phyloP scores from a whole-genome alignment of 2,797 vertebrate genomes.

The Hydrolagus colliei region DNA sequence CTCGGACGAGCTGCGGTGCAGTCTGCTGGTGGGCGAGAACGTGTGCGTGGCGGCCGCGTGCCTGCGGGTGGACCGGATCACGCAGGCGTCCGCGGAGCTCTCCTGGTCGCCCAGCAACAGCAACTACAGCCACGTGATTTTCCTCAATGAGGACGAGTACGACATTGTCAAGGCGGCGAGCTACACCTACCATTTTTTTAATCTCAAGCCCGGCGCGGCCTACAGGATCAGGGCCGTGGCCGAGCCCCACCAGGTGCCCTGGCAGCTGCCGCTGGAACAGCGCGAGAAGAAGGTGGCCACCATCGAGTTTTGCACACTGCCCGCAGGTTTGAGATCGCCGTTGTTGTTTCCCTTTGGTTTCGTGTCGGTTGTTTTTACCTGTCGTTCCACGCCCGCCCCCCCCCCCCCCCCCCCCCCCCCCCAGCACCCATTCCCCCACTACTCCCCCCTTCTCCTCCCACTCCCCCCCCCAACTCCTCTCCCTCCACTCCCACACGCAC shows the following conservation, averaged over 20 bases:
- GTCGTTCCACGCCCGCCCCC: not conserved
- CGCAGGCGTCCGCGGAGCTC: conserved; percentile 80
- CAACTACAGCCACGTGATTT: conserved; percentile 91
- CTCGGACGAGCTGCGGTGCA: conserved; percentile 87
- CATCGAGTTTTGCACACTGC: conserved; percentile 87
- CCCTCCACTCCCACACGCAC: too few species aligned
- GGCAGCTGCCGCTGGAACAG: conserved; percentile 90
- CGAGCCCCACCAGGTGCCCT: conserved; percentile 95
- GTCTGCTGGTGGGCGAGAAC: conserved; percentile 85
- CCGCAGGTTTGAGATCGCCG: conserved; percentile 67
- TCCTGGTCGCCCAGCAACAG: conserved; percentile 94
- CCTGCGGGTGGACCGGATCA: conserved; percentile 78
- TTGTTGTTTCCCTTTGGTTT: not conserved
- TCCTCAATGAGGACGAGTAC: conserved; percentile 85
- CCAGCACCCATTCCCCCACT: not conserved
- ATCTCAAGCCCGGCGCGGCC: conserved; percentile 79
- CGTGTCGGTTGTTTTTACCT: not conserved
- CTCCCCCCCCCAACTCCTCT: too few species aligned
- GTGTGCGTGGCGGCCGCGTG: conserved; percentile 87
- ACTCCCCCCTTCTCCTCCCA: too few species aligned
- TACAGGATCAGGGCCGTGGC: conserved; percentile 87
- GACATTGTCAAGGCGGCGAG: conserved; percentile 80
- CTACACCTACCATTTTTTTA: conserved; percentile 86
- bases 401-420: too few species aligned
- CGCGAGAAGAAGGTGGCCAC: conserved; percentile 85